Percentiles rank a stretch among this genome's conserved stretches.
Conservation (phyloP, 1,140 invertebrate genomes). For the Frieseomelitta varia region DNA sequence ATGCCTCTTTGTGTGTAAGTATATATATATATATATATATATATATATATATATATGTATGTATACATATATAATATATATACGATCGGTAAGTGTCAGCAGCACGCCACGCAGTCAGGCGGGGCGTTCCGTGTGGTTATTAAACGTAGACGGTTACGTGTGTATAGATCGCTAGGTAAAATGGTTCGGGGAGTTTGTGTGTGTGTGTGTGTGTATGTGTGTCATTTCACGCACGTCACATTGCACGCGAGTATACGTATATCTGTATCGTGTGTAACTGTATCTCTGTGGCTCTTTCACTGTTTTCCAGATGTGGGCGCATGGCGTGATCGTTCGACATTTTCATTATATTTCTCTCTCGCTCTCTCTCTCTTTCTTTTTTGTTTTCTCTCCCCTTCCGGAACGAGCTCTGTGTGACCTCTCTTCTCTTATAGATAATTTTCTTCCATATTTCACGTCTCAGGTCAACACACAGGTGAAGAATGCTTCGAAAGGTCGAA, state of each 20-base stretch:
- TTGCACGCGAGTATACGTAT: not conserved
- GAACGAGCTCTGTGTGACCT: not conserved
- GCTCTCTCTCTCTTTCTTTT: not conserved
- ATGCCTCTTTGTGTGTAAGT: conserved; percentile 16
- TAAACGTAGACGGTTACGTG: conserved; percentile 8
- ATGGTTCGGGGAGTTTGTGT: not conserved
- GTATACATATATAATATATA: too few relatives aligned
- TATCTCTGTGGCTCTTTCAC: conserved; percentile 28
- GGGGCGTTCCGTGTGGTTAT: conserved; percentile 4
- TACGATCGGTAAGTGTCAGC: not conserved
- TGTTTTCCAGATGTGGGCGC: conserved; percentile 40
- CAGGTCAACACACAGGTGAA: conserved; percentile 18
- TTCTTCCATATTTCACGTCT: not conserved
- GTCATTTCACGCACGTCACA: conserved; percentile 3
- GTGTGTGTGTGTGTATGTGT: conserved; percentile 10
- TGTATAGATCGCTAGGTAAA: conserved; percentile 15
- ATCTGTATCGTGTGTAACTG: not conserved
- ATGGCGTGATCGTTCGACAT: conserved; percentile 44
- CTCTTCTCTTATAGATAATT: not conserved
- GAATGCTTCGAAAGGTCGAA: conserved; percentile 49
- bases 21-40: not conserved
- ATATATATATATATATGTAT: too few relatives aligned
- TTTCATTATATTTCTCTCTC: not conserved
- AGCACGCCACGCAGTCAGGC: not conserved
- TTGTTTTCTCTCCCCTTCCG: not conserved